phyloP scores from a whole-genome alignment of 2,113 vertebrate species.

The Ceratotherium simum region DNA sequence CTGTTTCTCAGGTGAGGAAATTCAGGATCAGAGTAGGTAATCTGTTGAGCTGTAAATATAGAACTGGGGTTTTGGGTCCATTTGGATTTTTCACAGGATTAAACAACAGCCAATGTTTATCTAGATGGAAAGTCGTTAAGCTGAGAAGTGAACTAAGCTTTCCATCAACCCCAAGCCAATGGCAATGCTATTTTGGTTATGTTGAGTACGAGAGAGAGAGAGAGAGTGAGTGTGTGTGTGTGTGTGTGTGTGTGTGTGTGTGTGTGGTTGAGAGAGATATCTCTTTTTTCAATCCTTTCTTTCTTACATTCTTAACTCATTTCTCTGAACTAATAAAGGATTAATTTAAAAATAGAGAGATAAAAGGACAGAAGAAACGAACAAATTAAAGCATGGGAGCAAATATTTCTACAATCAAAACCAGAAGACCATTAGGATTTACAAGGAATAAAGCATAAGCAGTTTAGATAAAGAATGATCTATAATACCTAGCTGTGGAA shows the following conservation, averaged over 20 bases:
- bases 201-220: background rate
- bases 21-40: background rate
- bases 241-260: background rate
- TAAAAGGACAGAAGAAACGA: background rate
- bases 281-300: background rate
- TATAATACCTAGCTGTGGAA: background rate
- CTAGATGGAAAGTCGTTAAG: background rate
- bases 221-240: background rate
- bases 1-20: constrained; percentile 36
- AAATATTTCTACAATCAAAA: background rate
- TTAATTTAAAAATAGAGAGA: constrained; percentile 43
- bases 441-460: background rate
- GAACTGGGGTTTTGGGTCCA: background rate
- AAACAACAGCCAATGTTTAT: background rate
- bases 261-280: background rate
- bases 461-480: background rate
- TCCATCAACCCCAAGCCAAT: background rate
- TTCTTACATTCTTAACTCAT: background rate
- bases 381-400: background rate
- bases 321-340: constrained; percentile 20
- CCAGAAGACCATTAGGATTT: background rate
- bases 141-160: background rate
- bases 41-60: background rate
- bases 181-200: background rate
- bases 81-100: background rate